Evolutionary conservation across 1,140 invertebrate species (phyloP), one percentile per base, ranked within the genome.

Genomic region (Pemphigus obesinymphae): DNA sequence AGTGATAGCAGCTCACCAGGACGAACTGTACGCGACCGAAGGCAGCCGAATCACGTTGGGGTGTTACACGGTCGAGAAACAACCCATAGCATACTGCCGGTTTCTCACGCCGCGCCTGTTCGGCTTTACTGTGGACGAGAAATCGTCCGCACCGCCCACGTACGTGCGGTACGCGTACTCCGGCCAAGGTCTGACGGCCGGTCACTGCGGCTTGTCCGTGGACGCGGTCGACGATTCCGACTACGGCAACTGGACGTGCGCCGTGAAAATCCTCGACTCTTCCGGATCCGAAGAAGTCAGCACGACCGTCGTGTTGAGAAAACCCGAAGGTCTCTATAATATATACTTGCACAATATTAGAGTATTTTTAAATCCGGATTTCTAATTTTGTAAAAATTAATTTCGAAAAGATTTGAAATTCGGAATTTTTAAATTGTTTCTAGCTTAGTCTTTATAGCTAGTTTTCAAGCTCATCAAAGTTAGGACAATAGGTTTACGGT

Each of bases 221-320:
- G 37, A 80, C 26, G 10, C 5, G n/a, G 76, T 80, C 0, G 34
- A 61, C 11, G 76, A 80, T 3, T 45, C 76, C 26, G 76, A 80
- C 55, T 80, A 80, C 53, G 76, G 76, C 4, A 80, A 80, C 37
- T 80, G 76, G 76, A 80, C 76, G 17, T 80, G 76, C 34, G 76
- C 76, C 17, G 76, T 80, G 15, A 80, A 63, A 29, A 80, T 63
- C 0, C 23, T 80, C 3, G 76, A 80, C 55, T 45, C 76, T 15
- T 10, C 37, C 23, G 76, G 55, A 13, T 29, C 76, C 17, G 76
- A 63, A 17, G 76, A 80, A 29, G 55, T 80, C 37, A 80, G 76
- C 37, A 80, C 45, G 17, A 61, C 76, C 8, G 34, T 80, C 8
- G 7, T 29, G 8, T 26, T 80, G n/a, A 61, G 76, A 17, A 80